Base-by-base conservation (phyloP, 2,113 vertebrate genomes). In the Heterochromis multidens region DNA sequence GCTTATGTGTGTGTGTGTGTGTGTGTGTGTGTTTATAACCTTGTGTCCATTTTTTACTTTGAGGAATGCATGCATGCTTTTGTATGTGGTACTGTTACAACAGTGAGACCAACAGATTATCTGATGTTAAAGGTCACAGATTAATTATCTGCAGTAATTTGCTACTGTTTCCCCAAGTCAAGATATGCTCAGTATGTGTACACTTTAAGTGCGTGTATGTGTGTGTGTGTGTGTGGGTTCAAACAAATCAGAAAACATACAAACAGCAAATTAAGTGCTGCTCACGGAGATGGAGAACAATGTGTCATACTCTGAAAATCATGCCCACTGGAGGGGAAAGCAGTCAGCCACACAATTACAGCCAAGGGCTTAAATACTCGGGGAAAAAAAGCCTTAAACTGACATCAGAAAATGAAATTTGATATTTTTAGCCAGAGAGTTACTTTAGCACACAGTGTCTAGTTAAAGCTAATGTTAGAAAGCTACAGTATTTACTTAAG, bases 51-150 rank as follows among this genome's bases (percentile, higher is more conserved):
- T n/a, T n/a, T n/a, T n/a, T n/a, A n/a, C n/a, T n/a, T n/a, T 52
- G 61, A 29, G 60, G 52, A 46, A 46, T 17, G 49, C 74, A 1
- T 35, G 52, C 54, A 14, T 29, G 65, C 77, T n/a, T 63, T 67
- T 88, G 35, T 52, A 49, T 31, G 23, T 21, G 52, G 8, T 11
- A 11, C 63, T 56, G 76, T 27, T 74, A 67, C 76, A 79, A n/a
- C 46, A 57, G 29, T 9, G 52, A 84, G n/a, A 65, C 54, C 74
- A 57, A 35, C 63, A 29, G 63, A 62, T 33, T 21, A 57, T 65
- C 46, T 63, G 37, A 62, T 70, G 78, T 33, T 80, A 87, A 88
- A 86, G 86, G 89, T 85, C 67, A 85, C 52, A n/a, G 23, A 85
- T 19, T 89, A 86, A 89, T 89, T 88, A 83, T 65, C n/a, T 23